Evolutionary conservation across 2,888 invertebrate species (phyloP).

Genomic region (Taphrorychus bicolor): DNA sequence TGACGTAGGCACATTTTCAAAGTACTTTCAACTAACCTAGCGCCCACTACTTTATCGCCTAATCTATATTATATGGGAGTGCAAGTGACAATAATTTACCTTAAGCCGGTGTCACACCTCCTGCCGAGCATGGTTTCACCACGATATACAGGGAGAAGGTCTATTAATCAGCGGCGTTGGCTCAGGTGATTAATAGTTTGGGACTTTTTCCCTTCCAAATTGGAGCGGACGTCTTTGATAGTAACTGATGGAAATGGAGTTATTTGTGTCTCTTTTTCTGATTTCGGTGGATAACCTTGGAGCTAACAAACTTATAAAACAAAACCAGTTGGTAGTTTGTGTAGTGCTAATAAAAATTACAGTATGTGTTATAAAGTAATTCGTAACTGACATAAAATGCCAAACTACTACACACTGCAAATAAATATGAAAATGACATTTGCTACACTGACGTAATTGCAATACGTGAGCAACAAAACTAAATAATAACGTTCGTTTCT

Average conservation of each 20-base stretch:
- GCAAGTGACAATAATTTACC: not conserved
- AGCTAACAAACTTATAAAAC: not conserved
- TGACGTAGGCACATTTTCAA: too few species aligned
- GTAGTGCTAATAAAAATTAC: not conserved
- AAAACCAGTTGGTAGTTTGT: not conserved
- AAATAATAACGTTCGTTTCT: not conserved
- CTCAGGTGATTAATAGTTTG: slow-evolving; percentile 17
- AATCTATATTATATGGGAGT: not conserved
- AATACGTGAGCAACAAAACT: too few species aligned
- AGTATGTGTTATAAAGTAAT: too few species aligned
- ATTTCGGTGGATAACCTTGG: not conserved
- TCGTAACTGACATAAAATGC: too few species aligned
- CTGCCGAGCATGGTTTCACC: not conserved
- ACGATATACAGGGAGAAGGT: slow-evolving; percentile 6
- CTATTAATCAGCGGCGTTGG: slow-evolving; percentile 12
- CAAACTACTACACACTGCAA: too few species aligned
- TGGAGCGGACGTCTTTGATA: slow-evolving; percentile 18
- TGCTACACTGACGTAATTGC: too few species aligned
- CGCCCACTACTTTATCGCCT: not conserved
- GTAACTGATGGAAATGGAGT: slow-evolving; percentile 24
- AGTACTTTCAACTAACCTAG: too few species aligned
- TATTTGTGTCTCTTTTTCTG: slow-evolving; percentile 18
- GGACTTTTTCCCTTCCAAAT: slow-evolving; percentile 18
- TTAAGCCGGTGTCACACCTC: slow-evolving; percentile 5
- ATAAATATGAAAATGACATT: too few species aligned